Percentiles rank a stretch among this genome's conserved stretches.
Evolutionary conservation across 2,888 invertebrate genomes (phyloP).

Genomic region (Drosophila setosimentum): DNA sequence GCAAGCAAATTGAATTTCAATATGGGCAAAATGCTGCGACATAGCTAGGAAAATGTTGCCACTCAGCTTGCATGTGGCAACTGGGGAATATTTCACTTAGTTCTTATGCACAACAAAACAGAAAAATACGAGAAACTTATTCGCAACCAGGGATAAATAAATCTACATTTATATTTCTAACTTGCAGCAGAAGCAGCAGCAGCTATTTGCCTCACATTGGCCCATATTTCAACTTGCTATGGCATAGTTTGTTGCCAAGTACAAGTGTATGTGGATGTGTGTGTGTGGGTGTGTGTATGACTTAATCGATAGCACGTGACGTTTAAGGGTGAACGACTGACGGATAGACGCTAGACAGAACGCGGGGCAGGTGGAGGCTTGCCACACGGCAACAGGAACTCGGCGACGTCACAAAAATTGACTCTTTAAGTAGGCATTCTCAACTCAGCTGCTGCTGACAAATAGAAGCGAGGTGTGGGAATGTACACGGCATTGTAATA

Average conservation of each 20-base stretch:
- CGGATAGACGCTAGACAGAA: constrained; percentile 27
- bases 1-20: constrained; percentile 66
- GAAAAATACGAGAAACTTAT: neutral
- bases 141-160: constrained; percentile 59
- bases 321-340: constrained; percentile 83
- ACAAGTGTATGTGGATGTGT: constrained; percentile 25
- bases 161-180: constrained; percentile 59
- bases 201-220: constrained; percentile 43
- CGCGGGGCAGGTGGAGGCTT: constrained; percentile 4
- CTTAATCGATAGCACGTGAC: constrained; percentile 83
- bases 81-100: constrained; percentile 43
- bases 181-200: constrained; percentile 6
- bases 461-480: constrained; percentile 4
- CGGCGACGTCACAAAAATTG: constrained; percentile 67
- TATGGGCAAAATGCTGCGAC: constrained; percentile 31
- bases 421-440: constrained; percentile 71
- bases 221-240: constrained; percentile 43
- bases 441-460: constrained; percentile 38
- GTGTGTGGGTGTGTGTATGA: constrained; percentile 15
- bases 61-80: constrained; percentile 15
- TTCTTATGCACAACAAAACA: constrained; percentile 20
- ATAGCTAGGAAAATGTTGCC: constrained; percentile 27
- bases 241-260: constrained; percentile 22
- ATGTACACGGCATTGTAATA: constrained; percentile 44
- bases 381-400: constrained; percentile 53